Evolutionary conservation across 2,888 invertebrate genomes (phyloP).

Genomic region (Hylaea fasciaria): DNA sequence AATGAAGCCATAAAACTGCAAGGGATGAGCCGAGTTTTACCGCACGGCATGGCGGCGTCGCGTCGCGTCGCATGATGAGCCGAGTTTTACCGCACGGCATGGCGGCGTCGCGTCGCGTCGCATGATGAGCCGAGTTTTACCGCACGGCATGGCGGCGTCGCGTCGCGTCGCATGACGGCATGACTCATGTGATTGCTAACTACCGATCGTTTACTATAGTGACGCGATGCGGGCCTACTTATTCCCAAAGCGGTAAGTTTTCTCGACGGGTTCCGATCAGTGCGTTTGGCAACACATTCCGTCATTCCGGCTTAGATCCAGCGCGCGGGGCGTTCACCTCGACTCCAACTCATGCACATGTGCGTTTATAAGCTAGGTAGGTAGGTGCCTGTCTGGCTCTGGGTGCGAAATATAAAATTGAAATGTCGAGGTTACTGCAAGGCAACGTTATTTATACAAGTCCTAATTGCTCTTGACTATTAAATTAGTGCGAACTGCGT

Average conservation of each 20-base stretch:
- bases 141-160: too few relatives aligned
- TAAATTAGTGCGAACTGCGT: too few relatives aligned
- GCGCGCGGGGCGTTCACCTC: constrained; percentile 73
- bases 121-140: too few relatives aligned
- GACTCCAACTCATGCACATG: constrained; percentile 52
- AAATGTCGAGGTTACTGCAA: constrained; percentile 33
- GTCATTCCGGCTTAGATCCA: constrained; percentile 69
- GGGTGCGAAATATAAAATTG: constrained; percentile 39
- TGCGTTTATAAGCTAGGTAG: constrained; percentile 36
- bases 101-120: too few relatives aligned
- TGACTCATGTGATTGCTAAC: constrained; percentile 16
- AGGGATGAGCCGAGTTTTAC: neutral
- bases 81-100: too few relatives aligned
- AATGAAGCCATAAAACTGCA: constrained; percentile 16
- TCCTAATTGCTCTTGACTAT: neutral
- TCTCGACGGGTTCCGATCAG: constrained; percentile 73
- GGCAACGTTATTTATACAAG: constrained; percentile 17
- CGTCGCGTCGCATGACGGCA: constrained; percentile 12
- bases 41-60: too few relatives aligned
- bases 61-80: too few relatives aligned
- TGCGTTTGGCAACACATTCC: constrained; percentile 82
- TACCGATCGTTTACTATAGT: constrained; percentile 13
- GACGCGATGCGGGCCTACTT: constrained; percentile 52
- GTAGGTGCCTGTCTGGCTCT: constrained; percentile 38
- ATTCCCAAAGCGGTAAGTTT: constrained; percentile 63